Conservation (phyloP, 2,113 vertebrate genomes). For the Lutjanus erythropterus region DNA sequence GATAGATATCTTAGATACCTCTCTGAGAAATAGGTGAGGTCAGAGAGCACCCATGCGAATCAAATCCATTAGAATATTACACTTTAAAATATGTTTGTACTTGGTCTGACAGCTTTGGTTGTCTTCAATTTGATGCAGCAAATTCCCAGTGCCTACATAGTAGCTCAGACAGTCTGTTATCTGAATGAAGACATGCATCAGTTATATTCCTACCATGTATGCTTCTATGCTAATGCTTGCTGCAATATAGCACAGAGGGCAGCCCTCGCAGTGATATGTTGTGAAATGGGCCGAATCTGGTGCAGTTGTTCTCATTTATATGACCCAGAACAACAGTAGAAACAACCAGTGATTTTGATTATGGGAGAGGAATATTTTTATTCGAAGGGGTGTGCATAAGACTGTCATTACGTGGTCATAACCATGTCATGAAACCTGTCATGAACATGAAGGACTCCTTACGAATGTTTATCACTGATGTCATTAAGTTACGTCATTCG, state of each 20-base stretch:
- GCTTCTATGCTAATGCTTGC: slow-evolving; percentile 62
- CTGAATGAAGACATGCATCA: slow-evolving; percentile 63
- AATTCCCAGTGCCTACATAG: slow-evolving; percentile 81
- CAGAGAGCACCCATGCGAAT: slow-evolving; percentile 17
- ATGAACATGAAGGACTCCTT: too few species aligned
- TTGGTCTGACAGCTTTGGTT: slow-evolving; percentile 66
- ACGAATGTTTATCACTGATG: too few species aligned
- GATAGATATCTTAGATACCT: slow-evolving; percentile 21
- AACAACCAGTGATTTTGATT: slow-evolving; percentile 41
- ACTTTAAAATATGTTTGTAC: slow-evolving; percentile 52
- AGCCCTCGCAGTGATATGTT: slow-evolving; percentile 32
- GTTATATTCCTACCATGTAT: slow-evolving; percentile 45
- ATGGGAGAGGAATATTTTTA: slow-evolving; percentile 12
- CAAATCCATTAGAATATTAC: slow-evolving; percentile 31
- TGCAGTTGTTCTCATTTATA: slow-evolving; percentile 37
- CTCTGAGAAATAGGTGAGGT: slow-evolving; percentile 31
- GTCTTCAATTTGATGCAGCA: slow-evolving; percentile 73
- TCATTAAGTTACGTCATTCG: too few species aligned
- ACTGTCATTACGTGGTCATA: too few species aligned
- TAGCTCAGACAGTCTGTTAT: slow-evolving; percentile 69
- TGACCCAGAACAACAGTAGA: slow-evolving; percentile 25
- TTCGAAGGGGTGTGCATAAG: too few species aligned
- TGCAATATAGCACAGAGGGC: slow-evolving; percentile 38
- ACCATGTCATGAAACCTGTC: too few species aligned
- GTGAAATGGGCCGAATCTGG: slow-evolving; percentile 46